Evolutionary conservation across 35 echinoderm and acorn worm genomes (phyloP), one percentile per base, ranked within the genome.

Genomic region (Holothuria glaberrima): DNA sequence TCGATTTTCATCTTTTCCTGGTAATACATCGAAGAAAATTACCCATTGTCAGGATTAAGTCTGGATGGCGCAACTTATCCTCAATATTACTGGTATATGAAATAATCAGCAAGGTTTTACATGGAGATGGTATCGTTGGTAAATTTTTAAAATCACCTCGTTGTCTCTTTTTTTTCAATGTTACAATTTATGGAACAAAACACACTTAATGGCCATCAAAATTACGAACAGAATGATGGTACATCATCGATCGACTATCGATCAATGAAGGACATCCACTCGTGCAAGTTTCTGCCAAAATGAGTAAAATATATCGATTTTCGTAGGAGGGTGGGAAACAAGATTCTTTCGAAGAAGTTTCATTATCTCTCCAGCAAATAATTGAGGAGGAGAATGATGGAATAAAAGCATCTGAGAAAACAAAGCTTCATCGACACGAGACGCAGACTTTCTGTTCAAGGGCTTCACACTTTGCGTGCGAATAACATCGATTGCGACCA

Each of bases 391-490:
- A 78, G 74, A 78, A 48, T 78, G 38, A 78, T 48, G 74, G 50
- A 32, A 38, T 35, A 75, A 75, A 75, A 34, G 44, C 71, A 48
- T 78, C 74, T 78, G 74, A 78, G 74, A 78, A 78, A 78, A 78
- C 74, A 78, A 78, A 78, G 74, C 50, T 52, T n/a, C 44, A 78
- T 52, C 74, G 19, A 50, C 74, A 48, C 5, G 9, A 41, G 36
- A 78, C 21, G 44, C 21, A 78, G 74, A 78, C 74, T 78, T 78
- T 48, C 74, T 50, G 74, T 78, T 78, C 74, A 78, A 78, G 74
- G 74, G 74, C 74, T 78, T 78, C 74, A 78, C 74, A 78, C 74
- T 78, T 48, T 78, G 74, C 74, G 74, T 78, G 74, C 74, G 74
- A 78, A 78, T 35, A 48, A 26, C 50, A 78, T 78, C 50, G 74